Evolutionary conservation across 2,113 vertebrate species (phyloP).

Genomic region (Myrmecophaga tridactyla): DNA sequence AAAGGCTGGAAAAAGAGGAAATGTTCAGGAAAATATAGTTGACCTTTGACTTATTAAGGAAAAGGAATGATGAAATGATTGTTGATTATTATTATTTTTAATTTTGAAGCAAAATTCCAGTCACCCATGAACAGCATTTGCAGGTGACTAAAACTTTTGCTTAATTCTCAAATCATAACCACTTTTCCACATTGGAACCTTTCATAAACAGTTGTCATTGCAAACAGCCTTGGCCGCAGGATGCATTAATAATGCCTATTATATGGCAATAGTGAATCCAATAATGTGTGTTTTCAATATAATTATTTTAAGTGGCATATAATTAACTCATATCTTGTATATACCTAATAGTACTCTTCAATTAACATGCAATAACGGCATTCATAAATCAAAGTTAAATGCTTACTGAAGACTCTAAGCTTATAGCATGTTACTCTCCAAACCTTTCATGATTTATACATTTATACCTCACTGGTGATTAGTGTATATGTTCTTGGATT

Average conservation of each 20-base stretch:
- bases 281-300: slow-evolving; percentile 66
- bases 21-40: neutral
- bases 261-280: slow-evolving; percentile 56
- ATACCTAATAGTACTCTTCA: slow-evolving; percentile 66
- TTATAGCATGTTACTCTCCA: slow-evolving; percentile 66
- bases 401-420: slow-evolving; percentile 68
- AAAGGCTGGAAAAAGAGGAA: neutral
- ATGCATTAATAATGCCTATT: slow-evolving; percentile 60
- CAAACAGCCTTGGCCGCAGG: slow-evolving; percentile 29
- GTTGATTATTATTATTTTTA: neutral
- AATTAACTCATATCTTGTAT: slow-evolving; percentile 76
- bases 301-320: slow-evolving; percentile 66
- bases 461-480: slow-evolving; percentile 56
- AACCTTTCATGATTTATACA: slow-evolving; percentile 71
- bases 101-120: neutral
- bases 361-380: slow-evolving; percentile 76
- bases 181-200: slow-evolving; percentile 10
- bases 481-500: neutral
- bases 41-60: neutral
- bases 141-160: neutral
- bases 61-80: neutral
- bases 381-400: slow-evolving; percentile 82
- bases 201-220: slow-evolving; percentile 50
- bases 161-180: neutral
- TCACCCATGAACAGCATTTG: neutral